These are phyloP conservation scores for Hormaphis cornu DNA, from an alignment of 1,140 invertebrate species.

Conservation along the genomic window DNA sequence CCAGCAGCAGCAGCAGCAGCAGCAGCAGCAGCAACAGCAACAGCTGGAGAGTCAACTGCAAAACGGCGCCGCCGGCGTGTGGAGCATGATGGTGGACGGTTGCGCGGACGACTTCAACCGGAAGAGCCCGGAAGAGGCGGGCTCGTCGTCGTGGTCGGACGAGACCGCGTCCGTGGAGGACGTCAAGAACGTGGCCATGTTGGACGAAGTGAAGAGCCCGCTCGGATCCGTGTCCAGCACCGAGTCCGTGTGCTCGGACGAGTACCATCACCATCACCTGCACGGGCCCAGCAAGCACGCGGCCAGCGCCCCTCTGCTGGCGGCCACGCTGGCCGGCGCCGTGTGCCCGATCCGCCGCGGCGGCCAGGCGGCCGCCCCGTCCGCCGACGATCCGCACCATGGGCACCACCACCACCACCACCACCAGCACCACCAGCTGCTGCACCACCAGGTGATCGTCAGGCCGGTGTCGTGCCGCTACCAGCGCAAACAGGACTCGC, in stretches of 20 bases:
- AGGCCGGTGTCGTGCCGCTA: conserved; percentile 36
- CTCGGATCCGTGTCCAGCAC: conserved; percentile 76
- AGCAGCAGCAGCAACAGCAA: conserved; percentile 36
- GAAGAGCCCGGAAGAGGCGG: conserved; percentile 47
- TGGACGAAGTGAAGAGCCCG: conserved; percentile 71
- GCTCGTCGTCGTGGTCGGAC: conserved; percentile 54
- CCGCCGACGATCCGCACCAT: conserved; percentile 53
- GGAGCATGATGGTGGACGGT: conserved; percentile 36
- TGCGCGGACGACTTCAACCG: conserved; percentile 40
- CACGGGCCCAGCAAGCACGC: conserved; percentile 45
- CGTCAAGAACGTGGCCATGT: conserved; percentile 63
- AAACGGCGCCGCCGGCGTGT: conserved; percentile 48
- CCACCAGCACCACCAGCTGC: conserved; percentile 52
- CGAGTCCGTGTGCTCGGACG: conserved; percentile 60
- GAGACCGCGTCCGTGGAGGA: conserved; percentile 51
- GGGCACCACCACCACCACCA: conserved; percentile 42
- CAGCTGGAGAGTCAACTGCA: conserved; percentile 36
- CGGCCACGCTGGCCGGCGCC: conserved; percentile 63
- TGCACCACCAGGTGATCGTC: conserved; percentile 35
- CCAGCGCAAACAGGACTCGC: conserved; percentile 69
- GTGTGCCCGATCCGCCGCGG: conserved; percentile 53
- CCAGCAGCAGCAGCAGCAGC: conserved; percentile 39
- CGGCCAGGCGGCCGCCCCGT: conserved; percentile 56
- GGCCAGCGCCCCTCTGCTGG: conserved; percentile 58
- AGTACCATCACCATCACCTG: conserved; percentile 43